Evolutionary conservation across 1,140 invertebrate species (phyloP).

Genomic region (Plodia interpunctella): DNA sequence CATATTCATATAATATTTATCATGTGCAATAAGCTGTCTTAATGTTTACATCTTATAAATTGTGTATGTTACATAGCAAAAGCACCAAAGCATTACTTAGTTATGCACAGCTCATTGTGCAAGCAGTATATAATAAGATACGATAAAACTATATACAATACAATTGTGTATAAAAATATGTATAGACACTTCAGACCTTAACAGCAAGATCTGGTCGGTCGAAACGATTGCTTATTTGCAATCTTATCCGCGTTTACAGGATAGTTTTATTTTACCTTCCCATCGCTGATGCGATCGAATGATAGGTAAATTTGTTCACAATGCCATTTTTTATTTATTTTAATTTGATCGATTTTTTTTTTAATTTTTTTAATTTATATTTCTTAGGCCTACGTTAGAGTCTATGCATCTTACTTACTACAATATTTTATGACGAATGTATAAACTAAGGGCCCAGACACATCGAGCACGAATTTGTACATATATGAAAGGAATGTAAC

Average conservation of each 20-base stretch:
- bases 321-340: slow-evolving; percentile 58
- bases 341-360: slow-evolving; percentile 32
- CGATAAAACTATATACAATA: slow-evolving; percentile 69
- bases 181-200: slow-evolving; percentile 70
- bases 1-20: slow-evolving; percentile 40
- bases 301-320: slow-evolving; percentile 46
- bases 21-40: slow-evolving; percentile 67
- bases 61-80: slow-evolving; percentile 56
- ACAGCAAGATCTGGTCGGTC: slow-evolving; percentile 70
- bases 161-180: slow-evolving; percentile 67
- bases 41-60: slow-evolving; percentile 43
- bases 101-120: slow-evolving; percentile 57
- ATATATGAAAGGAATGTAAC: slow-evolving; percentile 75
- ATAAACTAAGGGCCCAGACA: slow-evolving; percentile 76
- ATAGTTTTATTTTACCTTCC: slow-evolving; percentile 36
- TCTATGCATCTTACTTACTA: slow-evolving; percentile 59
- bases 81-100: slow-evolving; percentile 58
- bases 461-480: slow-evolving; percentile 72
- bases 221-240: slow-evolving; percentile 65
- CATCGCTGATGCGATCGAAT: no score
- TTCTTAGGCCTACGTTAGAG: slow-evolving; percentile 55
- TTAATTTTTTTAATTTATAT: slow-evolving; percentile 29
- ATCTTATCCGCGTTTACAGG: slow-evolving; percentile 72
- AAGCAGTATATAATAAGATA: slow-evolving; percentile 43
- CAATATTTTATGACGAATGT: slow-evolving; percentile 74